Evolutionary conservation across 2,888 invertebrate genomes (phyloP).

Genomic region (Clitarchus hookeri): DNA sequence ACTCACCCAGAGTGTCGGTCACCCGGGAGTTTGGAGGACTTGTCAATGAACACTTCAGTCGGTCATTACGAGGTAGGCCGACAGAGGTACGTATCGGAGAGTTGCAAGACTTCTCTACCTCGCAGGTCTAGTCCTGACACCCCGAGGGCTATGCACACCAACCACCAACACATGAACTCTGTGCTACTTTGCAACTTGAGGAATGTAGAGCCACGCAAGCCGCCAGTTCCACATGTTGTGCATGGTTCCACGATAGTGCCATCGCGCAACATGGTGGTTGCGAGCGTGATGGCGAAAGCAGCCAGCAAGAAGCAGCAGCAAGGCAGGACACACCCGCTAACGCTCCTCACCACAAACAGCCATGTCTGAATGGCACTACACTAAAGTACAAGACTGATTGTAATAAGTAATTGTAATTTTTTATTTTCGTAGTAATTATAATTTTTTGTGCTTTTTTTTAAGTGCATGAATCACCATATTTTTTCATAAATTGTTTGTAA

Average conservation of each 20-base stretch:
- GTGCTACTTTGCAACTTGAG: conserved; percentile 42
- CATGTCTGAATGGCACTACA: conserved; percentile 54
- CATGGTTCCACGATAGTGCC: conserved; percentile 51
- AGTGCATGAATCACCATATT: background rate
- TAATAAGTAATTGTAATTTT: background rate
- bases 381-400: conserved; percentile 16
- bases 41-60: conserved; percentile 75
- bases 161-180: conserved; percentile 36
- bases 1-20: conserved; percentile 56
- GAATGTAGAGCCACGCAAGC: conserved; percentile 50
- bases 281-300: conserved; percentile 71
- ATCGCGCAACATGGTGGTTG: conserved; percentile 64
- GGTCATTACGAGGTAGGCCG: conserved; percentile 70
- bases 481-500: background rate
- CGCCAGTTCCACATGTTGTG: conserved; percentile 55
- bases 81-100: conserved; percentile 46
- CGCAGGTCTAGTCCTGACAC: conserved; percentile 53
- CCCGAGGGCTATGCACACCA: conserved; percentile 50
- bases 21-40: conserved; percentile 58
- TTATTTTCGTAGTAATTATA: background rate
- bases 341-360: conserved; percentile 80
- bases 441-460: conserved; percentile 5
- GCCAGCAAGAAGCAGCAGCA: conserved; percentile 82
- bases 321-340: conserved; percentile 90
- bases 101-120: conserved; percentile 42